Evolutionary conservation across 2,113 vertebrate genomes (phyloP).

Genomic region (Tor tambroides): DNA sequence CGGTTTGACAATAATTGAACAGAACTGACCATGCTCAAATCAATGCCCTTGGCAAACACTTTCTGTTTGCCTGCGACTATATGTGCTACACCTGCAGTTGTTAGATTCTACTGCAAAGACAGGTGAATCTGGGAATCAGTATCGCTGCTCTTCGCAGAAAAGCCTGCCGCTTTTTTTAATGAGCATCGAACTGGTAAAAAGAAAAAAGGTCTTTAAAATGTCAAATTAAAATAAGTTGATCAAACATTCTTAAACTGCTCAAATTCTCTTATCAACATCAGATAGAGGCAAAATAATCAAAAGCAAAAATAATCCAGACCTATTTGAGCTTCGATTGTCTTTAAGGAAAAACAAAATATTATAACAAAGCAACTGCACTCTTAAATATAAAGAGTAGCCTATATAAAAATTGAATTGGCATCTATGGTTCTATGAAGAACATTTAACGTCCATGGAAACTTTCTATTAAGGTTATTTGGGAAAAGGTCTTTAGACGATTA

Average conservation of each 20-base stretch:
- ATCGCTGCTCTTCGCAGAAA: not conserved
- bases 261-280: conserved; percentile 61
- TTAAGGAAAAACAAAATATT: conserved; percentile 74
- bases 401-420: no score
- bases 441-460: not conserved
- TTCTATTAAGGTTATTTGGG: not conserved
- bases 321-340: conserved; percentile 70
- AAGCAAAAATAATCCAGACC: not conserved
- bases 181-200: not conserved
- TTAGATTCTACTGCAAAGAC: conserved; percentile 35
- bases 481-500: no score
- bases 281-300: not conserved
- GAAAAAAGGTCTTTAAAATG: not conserved
- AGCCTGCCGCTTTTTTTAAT: not conserved
- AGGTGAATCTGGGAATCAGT: conserved; percentile 56
- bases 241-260: not conserved
- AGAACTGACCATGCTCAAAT: conserved; percentile 70
- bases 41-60: conserved; percentile 75
- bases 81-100: conserved; percentile 65
- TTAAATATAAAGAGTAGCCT: no score
- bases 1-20: conserved; percentile 69
- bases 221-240: not conserved
- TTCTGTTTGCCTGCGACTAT: conserved; percentile 67
- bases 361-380: not conserved
- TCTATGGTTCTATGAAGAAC: no score